Evolutionary conservation across 2,113 vertebrate genomes (phyloP).

Genomic region (Ictidomys tridecemlineatus): DNA sequence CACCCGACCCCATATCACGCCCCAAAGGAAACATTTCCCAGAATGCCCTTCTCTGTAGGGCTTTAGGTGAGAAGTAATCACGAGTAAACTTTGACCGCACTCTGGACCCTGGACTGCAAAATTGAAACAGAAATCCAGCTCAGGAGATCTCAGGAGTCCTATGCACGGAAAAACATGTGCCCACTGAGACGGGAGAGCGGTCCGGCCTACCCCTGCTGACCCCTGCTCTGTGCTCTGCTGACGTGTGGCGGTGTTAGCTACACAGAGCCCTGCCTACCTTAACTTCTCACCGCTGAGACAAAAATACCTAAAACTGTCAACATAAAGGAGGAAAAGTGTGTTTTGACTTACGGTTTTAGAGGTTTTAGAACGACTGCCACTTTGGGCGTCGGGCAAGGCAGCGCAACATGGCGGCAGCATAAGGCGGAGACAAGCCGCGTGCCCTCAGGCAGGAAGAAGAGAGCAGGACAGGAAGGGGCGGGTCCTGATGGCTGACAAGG

Average conservation of each 20-base stretch:
- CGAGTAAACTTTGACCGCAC: background rate
- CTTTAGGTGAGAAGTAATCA: background rate
- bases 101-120: background rate
- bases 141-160: background rate
- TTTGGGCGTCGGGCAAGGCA: too few relatives aligned
- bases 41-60: background rate
- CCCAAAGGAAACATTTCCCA: background rate
- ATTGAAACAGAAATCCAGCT: background rate
- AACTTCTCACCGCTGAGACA: too few relatives aligned
- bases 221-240: background rate
- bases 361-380: background rate
- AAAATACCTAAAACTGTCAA: too few relatives aligned
- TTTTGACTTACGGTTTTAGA: background rate
- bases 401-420: fast-evolving
- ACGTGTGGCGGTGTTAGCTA: background rate
- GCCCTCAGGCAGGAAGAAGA: too few relatives aligned
- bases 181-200: background rate
- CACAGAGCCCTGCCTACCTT: background rate
- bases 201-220: too few relatives aligned
- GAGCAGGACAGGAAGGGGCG: background rate
- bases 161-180: background rate
- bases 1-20: too few relatives aligned
- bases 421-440: too few relatives aligned
- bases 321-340: background rate
- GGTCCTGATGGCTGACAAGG: background rate